Evolutionary conservation across 2,888 invertebrate species (phyloP), one percentile per base, ranked within the genome.

Genomic region (Megamerina dolium): DNA sequence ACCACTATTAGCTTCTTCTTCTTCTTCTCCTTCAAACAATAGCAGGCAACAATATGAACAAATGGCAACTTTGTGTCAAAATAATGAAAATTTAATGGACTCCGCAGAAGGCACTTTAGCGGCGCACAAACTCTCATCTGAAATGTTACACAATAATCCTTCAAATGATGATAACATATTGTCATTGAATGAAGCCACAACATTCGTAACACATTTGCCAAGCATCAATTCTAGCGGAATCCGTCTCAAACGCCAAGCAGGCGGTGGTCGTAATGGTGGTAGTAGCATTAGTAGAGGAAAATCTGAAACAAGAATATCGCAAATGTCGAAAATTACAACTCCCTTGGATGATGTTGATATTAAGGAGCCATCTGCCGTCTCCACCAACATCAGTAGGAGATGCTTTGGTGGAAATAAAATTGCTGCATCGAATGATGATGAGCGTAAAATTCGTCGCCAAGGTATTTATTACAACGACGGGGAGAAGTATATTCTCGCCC

Each of bases 391-490:
- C n/a, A n/a, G n/a, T n/a, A n/a, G n/a, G n/a, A n/a, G n/a, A n/a
- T n/a, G n/a, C n/a, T n/a, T n/a, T n/a, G n/a, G n/a, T n/a, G n/a
- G n/a, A n/a, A n/a, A n/a, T n/a, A n/a, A n/a, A n/a, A n/a, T n/a
- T n/a, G n/a, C n/a, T n/a, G n/a, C n/a, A n/a, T n/a, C n/a, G n/a
- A n/a, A 37, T 32, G 32, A 43, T 33, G 34, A 38, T 21, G 20
- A 17, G 36, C 31, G 38, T n/a, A 43, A 37, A n/a, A 46, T 38
- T 9, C 49, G 54, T 38, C 53, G 53, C 37, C 51, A 52, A 45
- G 59, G 57, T 43, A 53, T 60, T 50, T 60, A 54, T 48, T 61
- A 57, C 40, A 62, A 59, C 41, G 61, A 61, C 40, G 59, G 61
- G 38, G 23, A n/a, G n/a, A n/a, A n/a, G n/a, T n/a, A n/a, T n/a